These are phyloP conservation scores for Limnephilus marmoratus DNA, from an alignment of 2,888 invertebrate genomes.

Conservation along the genomic window DNA sequence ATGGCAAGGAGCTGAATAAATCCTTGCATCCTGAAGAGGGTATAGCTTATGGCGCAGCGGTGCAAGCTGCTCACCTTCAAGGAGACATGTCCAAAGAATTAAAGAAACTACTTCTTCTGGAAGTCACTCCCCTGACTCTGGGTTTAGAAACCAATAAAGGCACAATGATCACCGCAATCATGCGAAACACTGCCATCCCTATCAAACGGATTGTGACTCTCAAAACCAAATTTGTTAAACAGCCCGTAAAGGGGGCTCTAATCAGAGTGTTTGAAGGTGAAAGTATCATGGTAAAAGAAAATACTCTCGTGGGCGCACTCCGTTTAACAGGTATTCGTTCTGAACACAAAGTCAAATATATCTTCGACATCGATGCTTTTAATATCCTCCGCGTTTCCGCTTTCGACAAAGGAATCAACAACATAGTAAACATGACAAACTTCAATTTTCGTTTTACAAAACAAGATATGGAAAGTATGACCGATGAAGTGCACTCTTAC, in stretches of 20 bases:
- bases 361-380: conserved; percentile 94
- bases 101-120: conserved; percentile 93
- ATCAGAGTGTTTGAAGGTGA: conserved; percentile 93
- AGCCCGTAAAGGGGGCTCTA: conserved; percentile 69
- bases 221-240: neutral
- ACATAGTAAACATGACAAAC: conserved; percentile 93
- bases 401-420: conserved; percentile 93
- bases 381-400: conserved; percentile 98
- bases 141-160: conserved; percentile 95
- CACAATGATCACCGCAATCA: conserved; percentile 97
- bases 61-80: conserved; percentile 94
- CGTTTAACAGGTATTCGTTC: conserved; percentile 98
- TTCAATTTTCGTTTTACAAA: conserved; percentile 95
- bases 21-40: conserved; percentile 98
- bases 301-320: conserved; percentile 97
- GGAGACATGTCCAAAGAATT: conserved; percentile 93
- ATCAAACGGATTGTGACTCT: conserved; percentile 91
- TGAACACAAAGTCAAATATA: conserved; percentile 87
- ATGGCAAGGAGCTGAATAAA: conserved; percentile 97
- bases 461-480: conserved; percentile 96
- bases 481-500: conserved; percentile 95
- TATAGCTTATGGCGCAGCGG: conserved; percentile 79
- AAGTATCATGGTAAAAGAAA: conserved; percentile 96
- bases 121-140: conserved; percentile 93
- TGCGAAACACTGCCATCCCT: conserved; percentile 97